Conservation (phyloP, 2,888 invertebrate genomes). For the Galeruca laticollis region DNA sequence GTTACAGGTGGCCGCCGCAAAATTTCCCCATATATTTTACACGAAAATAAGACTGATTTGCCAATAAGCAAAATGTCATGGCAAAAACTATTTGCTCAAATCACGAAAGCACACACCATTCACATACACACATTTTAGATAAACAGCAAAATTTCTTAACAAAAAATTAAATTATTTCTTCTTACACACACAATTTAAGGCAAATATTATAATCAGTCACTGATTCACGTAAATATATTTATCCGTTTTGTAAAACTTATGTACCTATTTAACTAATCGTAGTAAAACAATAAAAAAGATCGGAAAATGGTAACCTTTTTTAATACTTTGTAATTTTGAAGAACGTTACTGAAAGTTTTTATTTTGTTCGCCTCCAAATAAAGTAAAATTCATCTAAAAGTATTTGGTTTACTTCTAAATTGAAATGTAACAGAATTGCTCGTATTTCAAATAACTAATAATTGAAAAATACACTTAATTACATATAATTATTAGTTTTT, state of each 20-base stretch:
- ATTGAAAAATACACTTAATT: no score
- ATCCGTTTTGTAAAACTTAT: slow-evolving; percentile 22
- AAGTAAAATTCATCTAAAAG: no score
- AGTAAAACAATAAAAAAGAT: not conserved
- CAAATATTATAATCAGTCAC: slow-evolving; percentile 23
- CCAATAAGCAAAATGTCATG: slow-evolving; percentile 55
- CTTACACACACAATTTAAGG: slow-evolving; percentile 19
- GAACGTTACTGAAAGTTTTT: no score
- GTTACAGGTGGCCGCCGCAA: slow-evolving; percentile 51
- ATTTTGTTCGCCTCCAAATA: no score
- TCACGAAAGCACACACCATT: slow-evolving; percentile 33
- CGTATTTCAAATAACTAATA: no score
- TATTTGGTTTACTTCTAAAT: no score
- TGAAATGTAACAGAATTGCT: no score
- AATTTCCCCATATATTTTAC: slow-evolving; percentile 38
- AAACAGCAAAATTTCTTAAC: slow-evolving; percentile 41
- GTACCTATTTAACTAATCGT: slow-evolving; percentile 11
- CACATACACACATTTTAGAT: slow-evolving; percentile 49
- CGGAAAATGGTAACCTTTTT: slow-evolving; percentile 25
- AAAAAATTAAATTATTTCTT: slow-evolving; percentile 13
- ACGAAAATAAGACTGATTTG: slow-evolving; percentile 59
- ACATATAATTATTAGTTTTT: no score
- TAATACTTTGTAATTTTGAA: slow-evolving; percentile 5
- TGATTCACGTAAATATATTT: slow-evolving; percentile 13
- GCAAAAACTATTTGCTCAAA: slow-evolving; percentile 58